Evolutionary conservation across 2,888 invertebrate species (phyloP).

Genomic region (Latrodectus hesperus): DNA sequence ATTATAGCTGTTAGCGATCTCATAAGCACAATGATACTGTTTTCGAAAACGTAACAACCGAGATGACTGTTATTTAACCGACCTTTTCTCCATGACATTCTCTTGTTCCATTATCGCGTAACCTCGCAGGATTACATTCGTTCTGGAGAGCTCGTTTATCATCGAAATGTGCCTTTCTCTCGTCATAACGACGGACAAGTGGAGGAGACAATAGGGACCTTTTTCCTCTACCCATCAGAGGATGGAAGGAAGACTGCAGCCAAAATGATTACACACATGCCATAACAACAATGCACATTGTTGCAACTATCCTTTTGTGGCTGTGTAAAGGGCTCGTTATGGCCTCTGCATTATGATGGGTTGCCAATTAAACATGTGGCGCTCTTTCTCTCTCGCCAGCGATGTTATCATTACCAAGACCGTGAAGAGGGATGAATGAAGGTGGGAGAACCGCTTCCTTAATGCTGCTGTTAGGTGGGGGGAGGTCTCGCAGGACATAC

Average conservation of each 20-base stretch:
- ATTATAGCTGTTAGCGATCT: too few species aligned
- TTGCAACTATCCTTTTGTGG: conserved; percentile 46
- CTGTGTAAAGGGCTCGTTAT: conserved; percentile 37
- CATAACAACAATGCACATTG: conserved; percentile 49
- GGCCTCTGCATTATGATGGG: conserved; percentile 46
- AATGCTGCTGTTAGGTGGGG: not conserved
- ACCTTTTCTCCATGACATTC: not conserved
- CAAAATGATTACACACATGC: not conserved
- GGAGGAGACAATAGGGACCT: conserved; percentile 1
- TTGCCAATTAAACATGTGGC: conserved; percentile 44
- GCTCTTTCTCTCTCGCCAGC: conserved; percentile 26
- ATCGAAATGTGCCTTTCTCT: conserved; percentile 26
- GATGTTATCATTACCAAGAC: conserved; percentile 43
- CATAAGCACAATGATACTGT: too few species aligned
- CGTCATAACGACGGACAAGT: conserved; percentile 10
- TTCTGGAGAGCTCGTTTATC: conserved; percentile 6
- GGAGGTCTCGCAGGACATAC: not conserved
- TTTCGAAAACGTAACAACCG: too few species aligned
- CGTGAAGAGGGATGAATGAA: conserved; percentile 14
- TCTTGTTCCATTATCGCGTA: not conserved
- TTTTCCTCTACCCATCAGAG: not conserved
- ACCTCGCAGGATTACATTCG: not conserved
- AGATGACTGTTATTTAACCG: too few species aligned
- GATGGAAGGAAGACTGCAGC: not conserved
- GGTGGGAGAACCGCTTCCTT: not conserved